phyloP scores from a whole-genome alignment of 2,888 invertebrate species.

The Sinelater perroti region DNA sequence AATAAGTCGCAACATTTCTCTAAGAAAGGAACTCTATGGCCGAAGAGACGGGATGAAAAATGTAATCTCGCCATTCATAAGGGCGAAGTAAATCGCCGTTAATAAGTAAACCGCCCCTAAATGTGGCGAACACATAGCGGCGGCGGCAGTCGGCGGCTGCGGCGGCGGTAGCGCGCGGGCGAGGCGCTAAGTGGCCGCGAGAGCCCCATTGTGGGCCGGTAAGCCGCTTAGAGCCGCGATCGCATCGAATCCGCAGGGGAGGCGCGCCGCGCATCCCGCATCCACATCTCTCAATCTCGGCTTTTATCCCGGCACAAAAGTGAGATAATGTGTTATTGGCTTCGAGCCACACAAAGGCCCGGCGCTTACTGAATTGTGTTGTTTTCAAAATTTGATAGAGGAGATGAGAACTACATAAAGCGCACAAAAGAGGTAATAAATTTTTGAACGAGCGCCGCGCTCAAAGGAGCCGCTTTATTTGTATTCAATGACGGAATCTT shows the following conservation, averaged over 20 bases:
- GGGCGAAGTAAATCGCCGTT: background rate
- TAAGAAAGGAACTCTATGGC: no score
- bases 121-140: slow-evolving; percentile 19
- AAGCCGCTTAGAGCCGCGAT: slow-evolving; percentile 38
- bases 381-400: slow-evolving; percentile 47
- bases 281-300: slow-evolving; percentile 45
- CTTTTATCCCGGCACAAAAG: slow-evolving; percentile 55
- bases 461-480: slow-evolving; percentile 33
- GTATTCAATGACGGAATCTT: slow-evolving; percentile 32
- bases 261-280: no score
- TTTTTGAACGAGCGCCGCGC: slow-evolving; percentile 36
- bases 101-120: slow-evolving; percentile 18
- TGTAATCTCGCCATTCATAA: no score
- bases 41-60: no score
- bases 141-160: no score
- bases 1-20: no score
- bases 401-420: slow-evolving; percentile 45
- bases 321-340: slow-evolving; percentile 57
- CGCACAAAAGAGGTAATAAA: slow-evolving; percentile 44
- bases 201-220: slow-evolving; percentile 34
- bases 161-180: slow-evolving; percentile 20
- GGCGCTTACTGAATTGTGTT: slow-evolving; percentile 48
- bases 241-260: slow-evolving; percentile 31
- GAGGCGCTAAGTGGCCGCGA: slow-evolving; percentile 39
- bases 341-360: slow-evolving; percentile 43